phyloP scores from a whole-genome alignment of 2,888 invertebrate species.

The Encarsia formosa region DNA sequence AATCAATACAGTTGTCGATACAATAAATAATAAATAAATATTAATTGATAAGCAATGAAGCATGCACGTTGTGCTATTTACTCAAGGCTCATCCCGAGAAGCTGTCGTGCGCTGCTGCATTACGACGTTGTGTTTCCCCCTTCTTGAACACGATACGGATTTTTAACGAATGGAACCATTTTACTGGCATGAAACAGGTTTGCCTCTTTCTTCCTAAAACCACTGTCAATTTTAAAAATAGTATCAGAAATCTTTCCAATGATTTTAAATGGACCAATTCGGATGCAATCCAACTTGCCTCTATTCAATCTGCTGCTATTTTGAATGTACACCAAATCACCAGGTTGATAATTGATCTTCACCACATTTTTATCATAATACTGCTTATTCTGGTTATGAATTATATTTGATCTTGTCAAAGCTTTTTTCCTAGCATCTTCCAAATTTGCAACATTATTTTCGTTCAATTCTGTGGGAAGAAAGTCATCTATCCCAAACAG shows the following conservation, averaged over 20 bases:
- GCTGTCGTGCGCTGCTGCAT: no score
- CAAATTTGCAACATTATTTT: no score
- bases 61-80: no score
- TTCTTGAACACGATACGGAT: no score
- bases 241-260: slow-evolving; percentile 23
- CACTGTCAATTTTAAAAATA: slow-evolving; percentile 21
- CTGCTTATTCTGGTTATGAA: neutral
- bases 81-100: no score
- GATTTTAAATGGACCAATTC: neutral
- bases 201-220: slow-evolving; percentile 24
- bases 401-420: neutral
- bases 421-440: neutral
- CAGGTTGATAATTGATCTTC: no score
- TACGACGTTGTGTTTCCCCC: no score
- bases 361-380: neutral
- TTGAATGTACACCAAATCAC: neutral
- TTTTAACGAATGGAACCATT: slow-evolving; percentile 23
- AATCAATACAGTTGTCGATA: no score
- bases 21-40: no score
- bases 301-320: neutral
- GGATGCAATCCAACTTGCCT: neutral
- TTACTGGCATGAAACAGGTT: slow-evolving; percentile 29
- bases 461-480: no score
- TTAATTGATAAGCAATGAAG: no score
- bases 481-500: no score